Base-by-base conservation (phyloP, 2,888 invertebrate genomes). In the Leptopilina syphax region DNA sequence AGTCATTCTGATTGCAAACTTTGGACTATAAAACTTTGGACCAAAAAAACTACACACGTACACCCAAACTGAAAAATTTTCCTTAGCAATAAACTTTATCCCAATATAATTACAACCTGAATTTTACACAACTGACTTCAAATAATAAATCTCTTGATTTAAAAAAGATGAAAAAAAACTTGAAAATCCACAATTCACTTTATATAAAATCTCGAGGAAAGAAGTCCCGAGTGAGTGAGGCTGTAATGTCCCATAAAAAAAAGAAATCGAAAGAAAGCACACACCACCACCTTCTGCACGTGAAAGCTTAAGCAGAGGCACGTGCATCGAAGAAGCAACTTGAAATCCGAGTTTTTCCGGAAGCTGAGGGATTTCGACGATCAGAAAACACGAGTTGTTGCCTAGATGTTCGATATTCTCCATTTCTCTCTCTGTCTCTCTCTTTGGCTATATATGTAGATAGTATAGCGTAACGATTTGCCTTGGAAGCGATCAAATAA, bases 361-460 rank as follows among this genome's bases (percentile, higher is more conserved):
- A 73, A 73, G 57, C 73, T 70, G 27, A 54, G 24, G 70, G 70
- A 70, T 73, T 73, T 57, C 73, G 57, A 27, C 54, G 73, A 73
- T 73, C 57, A 54, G 34, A 50, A 54, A n/a, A 24, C 24, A 24
- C 63, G 41, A 73, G 73, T 34, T 41, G 34, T 73, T 34, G 9
- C 7, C 34, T 44, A 44, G 70, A 27, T 73, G n/a, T 34, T 73
- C 73, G 89, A 89, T 88, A 54, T 60, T 41, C 47, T 63, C 63
- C 57, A 60, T 24, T 67, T 77, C 77, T 77, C 18, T 54, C 50
- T 54, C 50, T n/a, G n/a, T 67, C 18, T 41, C 50, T 24, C 67
- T 66, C 77, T 27, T 54, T 60, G 77, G 65, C 18, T 67, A 7
- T 27, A 12, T 34, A 34, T 34, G 4, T 34, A 3, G 1, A 34